phyloP scores from a whole-genome alignment of 2,888 invertebrate genomes.

The Pristionchus fissidentatus region DNA sequence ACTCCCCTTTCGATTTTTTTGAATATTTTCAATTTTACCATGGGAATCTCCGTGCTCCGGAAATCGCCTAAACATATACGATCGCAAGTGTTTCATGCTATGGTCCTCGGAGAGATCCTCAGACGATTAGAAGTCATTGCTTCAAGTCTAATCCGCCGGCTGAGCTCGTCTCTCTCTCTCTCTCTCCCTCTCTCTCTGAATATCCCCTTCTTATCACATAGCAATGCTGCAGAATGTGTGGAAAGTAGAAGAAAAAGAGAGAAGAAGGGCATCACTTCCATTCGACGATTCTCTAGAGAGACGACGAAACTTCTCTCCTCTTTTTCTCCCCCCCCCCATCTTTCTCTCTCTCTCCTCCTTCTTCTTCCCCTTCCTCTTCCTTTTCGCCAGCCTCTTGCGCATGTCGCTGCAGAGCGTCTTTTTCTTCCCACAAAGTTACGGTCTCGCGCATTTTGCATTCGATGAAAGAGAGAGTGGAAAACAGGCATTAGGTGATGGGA shows the following conservation, averaged over 20 bases:
- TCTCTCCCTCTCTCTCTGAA: slow-evolving; percentile 1
- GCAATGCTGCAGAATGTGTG: slow-evolving; percentile 38
- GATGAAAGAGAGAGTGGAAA: neutral
- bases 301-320: slow-evolving; percentile 24
- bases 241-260: slow-evolving; percentile 35
- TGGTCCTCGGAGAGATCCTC: too few species aligned
- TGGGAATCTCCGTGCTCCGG: too few species aligned
- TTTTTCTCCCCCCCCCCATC: slow-evolving; percentile 19
- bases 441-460: too few species aligned
- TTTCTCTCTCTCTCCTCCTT: neutral
- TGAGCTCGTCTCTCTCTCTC: slow-evolving; percentile 21
- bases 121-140: too few species aligned
- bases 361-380: neutral
- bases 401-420: too few species aligned
- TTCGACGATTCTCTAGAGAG: slow-evolving; percentile 29
- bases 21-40: too few species aligned
- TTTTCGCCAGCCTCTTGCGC: neutral
- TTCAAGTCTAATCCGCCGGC: too few species aligned
- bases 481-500: neutral
- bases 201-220: neutral
- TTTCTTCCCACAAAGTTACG: too few species aligned
- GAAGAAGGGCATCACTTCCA: too few species aligned
- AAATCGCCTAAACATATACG: too few species aligned
- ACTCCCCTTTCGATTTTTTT: too few species aligned
- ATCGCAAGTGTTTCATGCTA: too few species aligned